Evolutionary conservation across 2,113 vertebrate species (phyloP), one percentile per base, ranked within the genome.

Genomic region (Acrocephalus kingi): DNA sequence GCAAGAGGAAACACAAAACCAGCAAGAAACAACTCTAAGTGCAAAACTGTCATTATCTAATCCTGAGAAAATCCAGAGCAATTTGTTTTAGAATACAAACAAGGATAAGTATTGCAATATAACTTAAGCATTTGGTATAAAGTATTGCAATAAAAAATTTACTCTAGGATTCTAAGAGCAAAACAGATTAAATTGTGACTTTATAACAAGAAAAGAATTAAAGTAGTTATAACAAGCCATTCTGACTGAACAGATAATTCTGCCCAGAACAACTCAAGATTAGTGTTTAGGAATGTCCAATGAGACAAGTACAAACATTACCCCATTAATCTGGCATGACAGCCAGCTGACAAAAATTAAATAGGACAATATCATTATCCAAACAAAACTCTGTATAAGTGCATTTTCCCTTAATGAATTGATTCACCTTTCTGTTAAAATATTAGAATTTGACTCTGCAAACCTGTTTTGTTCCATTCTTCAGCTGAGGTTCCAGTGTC

Each of bases 391-490:
- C 55, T 16, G 4, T 9, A 24, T 13, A 12, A 81, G 30, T 13
- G 33, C 39, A 56, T 35, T 62, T 89, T 10, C 8, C 14, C 28
- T 11, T 39, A 55, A 5, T 49, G 31, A 67, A 77, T 67, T 73
- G 61, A 11, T 56, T 35, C 31, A 37, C 17, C 23, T 39, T 21
- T 54, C 8, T 25, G 15, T 54, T 59, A 84, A 22, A 62, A 58
- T 41, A 89, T 39, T 51, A 51, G 17, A 78, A 83, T 71, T 73
- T 77, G 49, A 76, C 39, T 64, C 54, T 83, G 37, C 91, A 89
- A 78, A 99, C 99, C 99, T 98, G 97, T 94, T 87, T 98, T 98
- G 68, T 98, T 98, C 97, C 99, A 99, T 16, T 94, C 63, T 30
- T 97, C 97, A 1, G 97, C 54, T 58, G 97, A 95, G 15, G 73